Evolutionary conservation across 2,888 invertebrate species (phyloP).

Genomic region (Taenaris catops): DNA sequence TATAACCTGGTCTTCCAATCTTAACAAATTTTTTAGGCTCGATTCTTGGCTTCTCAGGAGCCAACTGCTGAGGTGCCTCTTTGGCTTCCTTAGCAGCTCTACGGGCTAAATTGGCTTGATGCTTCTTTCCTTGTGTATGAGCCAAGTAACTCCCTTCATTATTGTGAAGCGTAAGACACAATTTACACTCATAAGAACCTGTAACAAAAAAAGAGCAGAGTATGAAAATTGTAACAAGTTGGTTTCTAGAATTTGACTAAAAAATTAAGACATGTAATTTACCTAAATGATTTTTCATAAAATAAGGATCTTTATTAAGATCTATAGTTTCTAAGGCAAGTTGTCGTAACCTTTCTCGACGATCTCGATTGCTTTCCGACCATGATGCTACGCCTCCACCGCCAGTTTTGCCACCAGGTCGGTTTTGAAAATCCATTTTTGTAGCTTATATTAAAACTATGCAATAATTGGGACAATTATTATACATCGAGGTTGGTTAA

Average conservation of each 20-base stretch:
- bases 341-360: conserved; percentile 96
- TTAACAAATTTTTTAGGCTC: conserved; percentile 99
- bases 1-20: conserved; percentile 98
- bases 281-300: conserved; percentile 99
- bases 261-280: conserved; percentile 18
- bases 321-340: conserved; percentile 99
- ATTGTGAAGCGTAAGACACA: conserved; percentile 98
- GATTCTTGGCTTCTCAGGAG: conserved; percentile 97
- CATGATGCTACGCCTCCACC: conserved; percentile 99
- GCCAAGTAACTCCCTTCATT: conserved; percentile 99
- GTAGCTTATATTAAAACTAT: neutral
- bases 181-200: conserved; percentile 98
- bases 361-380: conserved; percentile 98
- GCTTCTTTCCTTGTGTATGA: conserved; percentile 99
- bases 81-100: conserved; percentile 99
- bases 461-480: no score
- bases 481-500: no score
- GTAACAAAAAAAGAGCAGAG: conserved; percentile 22
- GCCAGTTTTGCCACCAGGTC: conserved; percentile 99
- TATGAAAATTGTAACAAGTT: no score
- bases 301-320: conserved; percentile 99
- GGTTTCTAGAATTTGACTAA: no score
- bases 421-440: conserved; percentile 99
- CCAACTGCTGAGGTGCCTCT: conserved; percentile 95
- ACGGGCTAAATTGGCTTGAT: conserved; percentile 98